Percentiles rank a stretch among this genome's conserved stretches.
phyloP scores from a whole-genome alignment of 1,140 invertebrate species.

The Ptiloglossa arizonensis region DNA sequence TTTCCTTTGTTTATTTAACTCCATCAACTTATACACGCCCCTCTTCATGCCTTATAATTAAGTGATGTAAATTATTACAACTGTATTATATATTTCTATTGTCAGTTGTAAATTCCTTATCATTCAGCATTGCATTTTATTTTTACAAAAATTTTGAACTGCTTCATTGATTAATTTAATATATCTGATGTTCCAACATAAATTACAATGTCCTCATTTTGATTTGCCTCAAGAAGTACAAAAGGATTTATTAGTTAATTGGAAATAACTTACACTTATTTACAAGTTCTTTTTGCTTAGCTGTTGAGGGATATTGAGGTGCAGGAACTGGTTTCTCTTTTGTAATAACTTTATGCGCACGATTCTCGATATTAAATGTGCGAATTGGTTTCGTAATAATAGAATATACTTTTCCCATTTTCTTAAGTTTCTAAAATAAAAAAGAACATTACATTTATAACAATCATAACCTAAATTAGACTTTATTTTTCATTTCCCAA shows the following conservation, averaged over 20 bases:
- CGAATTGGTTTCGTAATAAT: slow-evolving; percentile 79
- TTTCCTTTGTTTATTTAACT: too few species aligned
- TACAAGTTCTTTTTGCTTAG: slow-evolving; percentile 84
- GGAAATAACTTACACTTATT: slow-evolving; percentile 81
- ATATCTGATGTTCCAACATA: too few species aligned
- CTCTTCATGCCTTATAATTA: too few species aligned
- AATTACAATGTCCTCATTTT: too few species aligned
- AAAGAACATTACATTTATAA: too few species aligned
- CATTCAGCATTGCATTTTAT: too few species aligned
- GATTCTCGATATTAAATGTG: slow-evolving; percentile 87
- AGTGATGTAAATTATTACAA: too few species aligned
- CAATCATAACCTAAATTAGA: slow-evolving; percentile 1
- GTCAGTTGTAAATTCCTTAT: too few species aligned
- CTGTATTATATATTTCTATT: too few species aligned
- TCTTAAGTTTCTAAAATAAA: not conserved
- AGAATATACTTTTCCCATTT: slow-evolving; percentile 83
- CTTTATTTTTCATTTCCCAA: not conserved
- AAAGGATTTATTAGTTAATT: not conserved
- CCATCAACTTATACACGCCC: too few species aligned
- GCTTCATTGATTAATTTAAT: too few species aligned
- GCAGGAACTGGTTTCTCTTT: slow-evolving; percentile 86
- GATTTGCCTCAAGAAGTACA: slow-evolving; percentile 19
- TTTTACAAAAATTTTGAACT: too few species aligned
- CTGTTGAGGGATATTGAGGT: slow-evolving; percentile 83
- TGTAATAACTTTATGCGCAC: slow-evolving; percentile 86